Percentiles rank a stretch among this genome's conserved stretches.
These are phyloP conservation scores for Polydesmus complanatus DNA, from an alignment of 2,888 invertebrate genomes.

Conservation along the genomic window DNA sequence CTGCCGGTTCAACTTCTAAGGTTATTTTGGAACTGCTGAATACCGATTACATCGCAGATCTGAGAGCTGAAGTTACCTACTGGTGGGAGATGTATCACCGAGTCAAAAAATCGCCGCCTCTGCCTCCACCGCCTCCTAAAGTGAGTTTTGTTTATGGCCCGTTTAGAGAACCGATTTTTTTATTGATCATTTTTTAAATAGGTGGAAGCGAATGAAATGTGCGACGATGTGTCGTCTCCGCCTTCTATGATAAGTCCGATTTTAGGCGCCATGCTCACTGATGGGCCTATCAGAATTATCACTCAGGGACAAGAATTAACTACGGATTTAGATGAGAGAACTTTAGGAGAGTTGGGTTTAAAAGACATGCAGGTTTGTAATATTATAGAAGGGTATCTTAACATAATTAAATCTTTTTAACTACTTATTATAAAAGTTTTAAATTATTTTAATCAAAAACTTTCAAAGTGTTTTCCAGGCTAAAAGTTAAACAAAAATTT, in stretches of 20 bases:
- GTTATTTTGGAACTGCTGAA: conserved; percentile 65
- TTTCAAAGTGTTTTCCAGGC: not conserved
- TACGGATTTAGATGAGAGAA: conserved; percentile 82
- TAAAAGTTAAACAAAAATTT: too few relatives aligned
- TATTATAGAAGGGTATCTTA: not conserved
- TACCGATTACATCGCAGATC: conserved; percentile 78
- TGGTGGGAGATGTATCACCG: conserved; percentile 62
- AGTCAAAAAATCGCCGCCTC: not conserved
- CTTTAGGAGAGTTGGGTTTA: conserved; percentile 77
- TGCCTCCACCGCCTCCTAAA: not conserved
- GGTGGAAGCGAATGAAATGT: not conserved
- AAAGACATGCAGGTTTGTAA: conserved; percentile 69
- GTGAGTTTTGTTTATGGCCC: not conserved
- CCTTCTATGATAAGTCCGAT: conserved; percentile 36
- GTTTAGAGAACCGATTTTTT: not conserved
- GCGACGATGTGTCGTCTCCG: conserved; percentile 5
- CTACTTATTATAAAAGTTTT: too few relatives aligned
- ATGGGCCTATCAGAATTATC: conserved; percentile 79
- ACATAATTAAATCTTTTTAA: not conserved
- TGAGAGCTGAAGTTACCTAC: conserved; percentile 84
- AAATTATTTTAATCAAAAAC: not conserved
- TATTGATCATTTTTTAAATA: not conserved
- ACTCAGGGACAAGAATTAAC: conserved; percentile 80
- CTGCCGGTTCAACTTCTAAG: conserved; percentile 57
- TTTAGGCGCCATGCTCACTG: conserved; percentile 54